Evolutionary conservation across 2,888 invertebrate genomes (phyloP).

Genomic region (Eugnorisma glareosa): DNA sequence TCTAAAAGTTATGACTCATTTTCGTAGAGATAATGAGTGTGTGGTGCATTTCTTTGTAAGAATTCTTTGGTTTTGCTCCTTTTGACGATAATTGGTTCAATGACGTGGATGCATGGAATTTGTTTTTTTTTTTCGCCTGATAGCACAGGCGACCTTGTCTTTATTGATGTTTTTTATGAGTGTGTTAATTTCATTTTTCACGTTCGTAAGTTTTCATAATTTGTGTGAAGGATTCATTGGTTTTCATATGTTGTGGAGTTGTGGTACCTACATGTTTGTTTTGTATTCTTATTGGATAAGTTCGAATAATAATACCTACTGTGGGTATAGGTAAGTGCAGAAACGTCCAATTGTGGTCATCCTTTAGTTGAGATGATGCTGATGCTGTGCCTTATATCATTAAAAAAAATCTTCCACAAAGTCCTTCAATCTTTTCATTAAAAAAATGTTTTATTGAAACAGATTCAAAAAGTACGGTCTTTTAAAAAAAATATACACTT

Average conservation of each 20-base stretch:
- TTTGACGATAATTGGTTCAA: conserved; percentile 52
- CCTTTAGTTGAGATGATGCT: not conserved
- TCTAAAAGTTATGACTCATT: conserved; percentile 46
- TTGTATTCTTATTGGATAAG: conserved; percentile 15
- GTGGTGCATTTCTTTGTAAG: conserved; percentile 34
- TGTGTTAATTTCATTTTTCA: conserved; percentile 44
- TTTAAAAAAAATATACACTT: no score
- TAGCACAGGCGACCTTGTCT: conserved; percentile 47
- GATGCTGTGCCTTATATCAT: not conserved
- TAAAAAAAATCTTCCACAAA: not conserved
- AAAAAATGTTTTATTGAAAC: no score
- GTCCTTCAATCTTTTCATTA: no score
- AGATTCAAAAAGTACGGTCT: no score
- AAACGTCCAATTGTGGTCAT: not conserved
- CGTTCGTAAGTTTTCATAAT: conserved; percentile 27
- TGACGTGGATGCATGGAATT: conserved; percentile 66
- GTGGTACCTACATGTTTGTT: conserved; percentile 17
- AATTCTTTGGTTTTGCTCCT: conserved; percentile 15
- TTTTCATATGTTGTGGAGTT: conserved; percentile 29
- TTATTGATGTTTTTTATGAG: conserved; percentile 47
- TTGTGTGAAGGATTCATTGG: conserved; percentile 20
- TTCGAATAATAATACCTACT: not conserved
- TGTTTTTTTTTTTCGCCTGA: conserved; percentile 54
- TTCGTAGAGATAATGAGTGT: conserved; percentile 34
- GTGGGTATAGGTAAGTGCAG: not conserved